Conservation (phyloP, 2,888 invertebrate genomes). For the Macrosiphum euphorbiae region DNA sequence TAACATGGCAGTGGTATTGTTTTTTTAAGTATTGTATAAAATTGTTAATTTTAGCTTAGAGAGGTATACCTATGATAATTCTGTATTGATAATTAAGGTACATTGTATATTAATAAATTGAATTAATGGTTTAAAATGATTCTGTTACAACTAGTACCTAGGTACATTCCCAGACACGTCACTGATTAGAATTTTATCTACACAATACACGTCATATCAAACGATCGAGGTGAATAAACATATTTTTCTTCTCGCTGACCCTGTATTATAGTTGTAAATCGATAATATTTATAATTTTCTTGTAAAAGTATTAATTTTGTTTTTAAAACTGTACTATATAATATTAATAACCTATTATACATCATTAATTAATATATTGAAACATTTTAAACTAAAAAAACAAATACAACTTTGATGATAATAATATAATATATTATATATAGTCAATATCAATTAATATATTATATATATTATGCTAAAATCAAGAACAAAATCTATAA, state of each 20-base stretch:
- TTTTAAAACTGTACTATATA: background rate
- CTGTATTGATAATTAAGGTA: background rate
- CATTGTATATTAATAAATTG: background rate
- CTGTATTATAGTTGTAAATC: background rate
- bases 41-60: background rate
- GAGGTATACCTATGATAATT: background rate
- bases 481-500: slow-evolving; percentile 9
- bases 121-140: background rate
- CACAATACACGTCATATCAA: background rate
- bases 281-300: background rate
- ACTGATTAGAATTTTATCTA: background rate
- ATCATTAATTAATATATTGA: background rate
- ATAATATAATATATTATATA: background rate
- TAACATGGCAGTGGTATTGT: background rate
- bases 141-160: background rate
- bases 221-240: background rate
- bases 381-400: background rate
- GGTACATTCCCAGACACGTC: background rate
- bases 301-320: background rate
- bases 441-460: slow-evolving; percentile 5
- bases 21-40: background rate
- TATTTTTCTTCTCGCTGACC: background rate
- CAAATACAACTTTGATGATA: background rate
- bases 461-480: slow-evolving; percentile 22
- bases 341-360: background rate